These are phyloP conservation scores for Serinus canaria DNA, from an alignment of 2,113 vertebrate genomes.

Conservation along the genomic window DNA sequence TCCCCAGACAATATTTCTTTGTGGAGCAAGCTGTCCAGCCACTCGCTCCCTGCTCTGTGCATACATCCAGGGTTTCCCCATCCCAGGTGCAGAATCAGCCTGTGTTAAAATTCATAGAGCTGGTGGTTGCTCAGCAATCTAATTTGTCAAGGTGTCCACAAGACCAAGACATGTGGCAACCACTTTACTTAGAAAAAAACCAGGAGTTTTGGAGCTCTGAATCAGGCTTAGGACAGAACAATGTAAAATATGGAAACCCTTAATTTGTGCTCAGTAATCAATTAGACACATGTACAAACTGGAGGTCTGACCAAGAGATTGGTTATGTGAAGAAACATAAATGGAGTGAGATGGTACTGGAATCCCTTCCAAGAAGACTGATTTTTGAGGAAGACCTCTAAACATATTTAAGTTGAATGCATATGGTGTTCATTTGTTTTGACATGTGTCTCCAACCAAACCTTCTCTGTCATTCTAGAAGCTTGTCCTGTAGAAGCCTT, in stretches of 20 bases:
- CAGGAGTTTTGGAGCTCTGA: not conserved
- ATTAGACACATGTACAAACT: not conserved
- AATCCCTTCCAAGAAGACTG: not conserved
- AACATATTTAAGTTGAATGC: not conserved
- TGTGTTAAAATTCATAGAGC: not conserved
- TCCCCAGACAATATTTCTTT: not conserved
- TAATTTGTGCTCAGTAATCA: not conserved
- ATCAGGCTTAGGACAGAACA: not conserved
- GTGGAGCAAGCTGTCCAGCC: not conserved
- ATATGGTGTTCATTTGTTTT: not conserved
- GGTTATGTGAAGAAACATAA: not conserved
- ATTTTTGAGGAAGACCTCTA: not conserved
- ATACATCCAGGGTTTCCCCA: not conserved
- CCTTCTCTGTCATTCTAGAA: not conserved
- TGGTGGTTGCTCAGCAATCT: not conserved
- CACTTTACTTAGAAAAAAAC: not conserved
- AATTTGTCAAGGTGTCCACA: not conserved
- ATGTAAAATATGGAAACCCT: not conserved
- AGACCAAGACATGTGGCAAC: not conserved
- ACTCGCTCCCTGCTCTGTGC: not conserved
- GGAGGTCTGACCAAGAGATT: not conserved
- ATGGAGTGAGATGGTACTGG: not conserved
- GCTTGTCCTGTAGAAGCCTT: not conserved
- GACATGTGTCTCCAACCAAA: not conserved
- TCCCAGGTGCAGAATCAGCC: not conserved